Evolutionary conservation across 2,888 invertebrate genomes (phyloP), one percentile per base, ranked within the genome.

Genomic region (Emmelina monodactyla): DNA sequence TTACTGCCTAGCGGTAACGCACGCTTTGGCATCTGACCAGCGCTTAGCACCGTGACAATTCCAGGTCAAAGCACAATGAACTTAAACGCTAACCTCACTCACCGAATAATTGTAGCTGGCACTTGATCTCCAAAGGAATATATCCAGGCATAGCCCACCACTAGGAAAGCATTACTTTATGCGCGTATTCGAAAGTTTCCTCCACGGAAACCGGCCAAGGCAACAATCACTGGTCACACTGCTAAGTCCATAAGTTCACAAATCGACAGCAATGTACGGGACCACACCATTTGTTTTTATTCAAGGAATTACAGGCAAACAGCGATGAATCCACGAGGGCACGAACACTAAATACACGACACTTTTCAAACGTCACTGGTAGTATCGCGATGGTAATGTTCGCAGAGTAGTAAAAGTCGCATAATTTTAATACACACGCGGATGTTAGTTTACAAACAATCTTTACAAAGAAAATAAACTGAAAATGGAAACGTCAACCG

Each of bases 151-250:
- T 65, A 64, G 69, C 66, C 66, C 69, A 69, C 71, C 67, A 70
- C 71, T 72, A 76, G 66, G 71, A 64, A 68, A 66, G 70, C 75
- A 76, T 78, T 70, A 76, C 66, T 75, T 71, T 71, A 73, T 73
- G 69, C 72, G 73, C 71, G 70, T 73, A 6, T 78, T 72, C 65
- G 75, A 76, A 78, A 76, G 73, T 76, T 71, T 72, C 71, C 76
- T 65, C 57, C 57, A 64, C 63, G 68, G 70, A 75, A 79, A 76
- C 76, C 71, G 67, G 78, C 71, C 69, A 70, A 71, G 73, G 72
- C 75, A 75, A 78, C 78, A 79, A 76, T 78, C 76, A 78, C 78
- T 76, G 71, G 65, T 70, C 64, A 71, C 73, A 76, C 66, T 68
- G 57, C 56, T 60, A 56, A 55, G 61, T 68, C 60, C 58, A 58